These are phyloP conservation scores for Bubalus kerabau DNA, from an alignment of 2,113 vertebrate species.

Conservation along the genomic window DNA sequence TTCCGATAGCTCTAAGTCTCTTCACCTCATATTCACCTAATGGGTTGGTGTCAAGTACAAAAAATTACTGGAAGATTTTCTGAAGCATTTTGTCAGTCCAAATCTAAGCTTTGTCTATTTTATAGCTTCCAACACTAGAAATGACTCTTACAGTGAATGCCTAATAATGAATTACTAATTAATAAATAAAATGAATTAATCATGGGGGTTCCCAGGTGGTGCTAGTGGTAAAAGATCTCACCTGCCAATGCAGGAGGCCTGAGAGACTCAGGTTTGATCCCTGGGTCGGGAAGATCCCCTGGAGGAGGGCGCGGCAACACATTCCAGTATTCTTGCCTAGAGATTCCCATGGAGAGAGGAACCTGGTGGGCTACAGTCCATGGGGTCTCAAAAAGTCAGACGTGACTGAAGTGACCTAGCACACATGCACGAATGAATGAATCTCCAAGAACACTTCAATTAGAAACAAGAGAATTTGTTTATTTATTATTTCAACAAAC, in stretches of 20 bases:
- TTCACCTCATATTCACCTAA: not conserved
- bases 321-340: not conserved
- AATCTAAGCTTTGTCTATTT: not conserved
- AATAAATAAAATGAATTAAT: not conserved
- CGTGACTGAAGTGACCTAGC: not conserved
- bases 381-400: not conserved
- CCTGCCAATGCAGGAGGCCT: not conserved
- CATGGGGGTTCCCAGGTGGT: not conserved
- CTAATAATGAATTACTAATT: not conserved
- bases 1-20: not conserved
- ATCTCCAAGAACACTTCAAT: not conserved
- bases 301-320: not conserved
- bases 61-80: not conserved
- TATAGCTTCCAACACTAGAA: not conserved
- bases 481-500: not conserved
- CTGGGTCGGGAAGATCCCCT: not conserved
- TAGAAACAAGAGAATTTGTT: not conserved
- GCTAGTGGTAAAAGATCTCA: not conserved
- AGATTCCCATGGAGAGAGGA: not conserved
- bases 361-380: not conserved
- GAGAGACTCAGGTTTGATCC: not conserved
- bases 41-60: not conserved
- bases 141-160: not conserved
- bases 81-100: not conserved
- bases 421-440: not conserved